phyloP scores from a whole-genome alignment of 2,113 vertebrate species.

The Laterallus jamaicensis region DNA sequence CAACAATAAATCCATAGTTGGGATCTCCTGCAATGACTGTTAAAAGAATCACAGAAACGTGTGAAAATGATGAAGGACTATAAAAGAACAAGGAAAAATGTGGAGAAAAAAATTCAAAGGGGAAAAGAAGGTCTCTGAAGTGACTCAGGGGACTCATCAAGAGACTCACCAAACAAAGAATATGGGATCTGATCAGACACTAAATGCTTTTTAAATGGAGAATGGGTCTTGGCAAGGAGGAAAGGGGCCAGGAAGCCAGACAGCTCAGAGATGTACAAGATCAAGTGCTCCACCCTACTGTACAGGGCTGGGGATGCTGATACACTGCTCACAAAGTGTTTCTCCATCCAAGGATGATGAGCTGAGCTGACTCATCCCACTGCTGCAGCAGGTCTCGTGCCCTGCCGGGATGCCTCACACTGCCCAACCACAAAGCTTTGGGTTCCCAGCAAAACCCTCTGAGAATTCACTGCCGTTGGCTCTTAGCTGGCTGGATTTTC shows the following conservation, averaged over 20 bases:
- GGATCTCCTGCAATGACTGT: not conserved
- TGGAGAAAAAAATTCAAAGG: not conserved
- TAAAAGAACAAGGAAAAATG: not conserved
- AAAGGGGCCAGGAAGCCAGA: not conserved
- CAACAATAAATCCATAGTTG: not conserved
- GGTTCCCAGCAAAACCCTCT: not conserved
- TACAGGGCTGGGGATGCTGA: too few species aligned
- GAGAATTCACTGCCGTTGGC: not conserved
- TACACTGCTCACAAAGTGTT: rapidly evolving
- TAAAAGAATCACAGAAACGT: not conserved
- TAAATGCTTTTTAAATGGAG: not conserved
- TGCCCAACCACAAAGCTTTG: not conserved
- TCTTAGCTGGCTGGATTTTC: not conserved
- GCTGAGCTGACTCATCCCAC: not conserved
- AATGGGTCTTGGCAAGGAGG: not conserved
- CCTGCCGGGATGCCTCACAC: not conserved
- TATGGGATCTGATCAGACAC: not conserved
- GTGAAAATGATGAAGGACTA: not conserved
- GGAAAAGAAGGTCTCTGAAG: not conserved
- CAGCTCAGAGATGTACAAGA: not conserved
- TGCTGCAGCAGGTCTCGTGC: not conserved
- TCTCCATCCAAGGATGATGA: rapidly evolving
- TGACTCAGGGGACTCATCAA: not conserved
- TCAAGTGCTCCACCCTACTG: not conserved
- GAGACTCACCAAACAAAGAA: not conserved